Conservation (phyloP, 1,140 invertebrate species). For the Euwallacea similis region DNA sequence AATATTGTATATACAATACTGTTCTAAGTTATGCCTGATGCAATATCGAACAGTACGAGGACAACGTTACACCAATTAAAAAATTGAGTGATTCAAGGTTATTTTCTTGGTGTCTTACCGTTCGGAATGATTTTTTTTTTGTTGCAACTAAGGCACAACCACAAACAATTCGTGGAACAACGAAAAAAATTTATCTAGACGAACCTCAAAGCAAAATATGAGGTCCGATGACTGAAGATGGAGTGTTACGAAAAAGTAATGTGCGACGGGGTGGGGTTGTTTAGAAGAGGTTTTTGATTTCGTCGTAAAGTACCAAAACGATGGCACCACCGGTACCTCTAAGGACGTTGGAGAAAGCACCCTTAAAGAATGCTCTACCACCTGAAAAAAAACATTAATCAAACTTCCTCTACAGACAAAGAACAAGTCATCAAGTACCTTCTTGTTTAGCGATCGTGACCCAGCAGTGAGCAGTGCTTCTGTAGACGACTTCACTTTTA, state of each 20-base stretch:
- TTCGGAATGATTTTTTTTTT: conserved; percentile 32
- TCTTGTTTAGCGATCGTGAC: conserved; percentile 67
- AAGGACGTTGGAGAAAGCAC: conserved; percentile 77
- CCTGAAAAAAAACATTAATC: conserved; percentile 7
- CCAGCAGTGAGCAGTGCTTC: conserved; percentile 75
- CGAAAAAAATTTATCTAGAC: conserved; percentile 31
- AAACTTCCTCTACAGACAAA: neutral
- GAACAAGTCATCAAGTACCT: conserved; percentile 52
- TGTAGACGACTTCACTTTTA: conserved; percentile 70
- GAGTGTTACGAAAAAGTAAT: conserved; percentile 36
- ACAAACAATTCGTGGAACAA: conserved; percentile 29
- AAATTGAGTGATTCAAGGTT: neutral
- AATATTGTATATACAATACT: conserved; percentile 34
- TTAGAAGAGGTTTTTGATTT: conserved; percentile 66
- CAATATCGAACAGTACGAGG: conserved; percentile 11
- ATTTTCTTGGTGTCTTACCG: conserved; percentile 27
- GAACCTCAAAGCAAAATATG: conserved; percentile 14
- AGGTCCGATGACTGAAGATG: conserved; percentile 35
- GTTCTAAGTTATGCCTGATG: conserved; percentile 25
- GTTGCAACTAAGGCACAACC: conserved; percentile 21
- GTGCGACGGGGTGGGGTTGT: conserved; percentile 22
- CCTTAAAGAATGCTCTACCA: conserved; percentile 75
- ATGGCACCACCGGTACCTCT: conserved; percentile 79
- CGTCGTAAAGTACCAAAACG: conserved; percentile 77
- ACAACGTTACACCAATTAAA: conserved; percentile 15